Conservation (phyloP, 2,797 vertebrate genomes). For the Gallirallus australis region DNA sequence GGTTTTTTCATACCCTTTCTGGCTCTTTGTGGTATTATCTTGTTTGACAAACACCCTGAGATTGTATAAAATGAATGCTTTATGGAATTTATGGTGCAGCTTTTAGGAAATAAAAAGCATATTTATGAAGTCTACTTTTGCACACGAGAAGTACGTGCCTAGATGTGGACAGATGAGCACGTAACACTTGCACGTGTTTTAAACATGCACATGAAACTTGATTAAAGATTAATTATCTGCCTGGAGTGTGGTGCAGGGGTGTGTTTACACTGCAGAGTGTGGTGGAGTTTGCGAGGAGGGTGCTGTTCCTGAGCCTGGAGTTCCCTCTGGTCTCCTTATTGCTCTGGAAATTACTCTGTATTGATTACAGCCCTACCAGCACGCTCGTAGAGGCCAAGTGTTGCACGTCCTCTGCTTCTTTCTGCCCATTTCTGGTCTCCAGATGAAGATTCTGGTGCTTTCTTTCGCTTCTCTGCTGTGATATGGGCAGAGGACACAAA, state of each 20-base stretch:
- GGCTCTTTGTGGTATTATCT: not conserved
- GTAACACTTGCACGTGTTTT: not conserved
- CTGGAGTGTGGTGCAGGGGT: not conserved
- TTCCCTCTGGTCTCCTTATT: not conserved
- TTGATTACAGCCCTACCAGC: not conserved
- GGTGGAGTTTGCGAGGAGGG: not conserved
- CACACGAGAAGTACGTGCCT: not conserved
- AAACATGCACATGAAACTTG: not conserved
- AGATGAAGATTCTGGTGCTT: not conserved
- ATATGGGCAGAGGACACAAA: not conserved
- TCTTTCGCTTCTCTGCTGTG: not conserved
- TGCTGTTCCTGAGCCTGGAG: not conserved
- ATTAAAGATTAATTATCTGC: not conserved
- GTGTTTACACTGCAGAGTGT: not conserved
- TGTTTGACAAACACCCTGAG: constrained; percentile 34
- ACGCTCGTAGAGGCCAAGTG: not conserved
- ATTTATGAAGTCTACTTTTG: not conserved
- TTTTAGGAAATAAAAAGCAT: constrained; percentile 34
- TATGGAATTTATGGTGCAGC: constrained; percentile 40
- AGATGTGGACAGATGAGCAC: not conserved
- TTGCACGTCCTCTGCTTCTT: not conserved
- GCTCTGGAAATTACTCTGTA: not conserved
- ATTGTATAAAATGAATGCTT: not conserved
- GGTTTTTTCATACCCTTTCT: not conserved
- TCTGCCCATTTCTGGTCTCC: not conserved